Evolutionary conservation across 2,888 invertebrate species (phyloP).

Genomic region (Lathronympha strigana): DNA sequence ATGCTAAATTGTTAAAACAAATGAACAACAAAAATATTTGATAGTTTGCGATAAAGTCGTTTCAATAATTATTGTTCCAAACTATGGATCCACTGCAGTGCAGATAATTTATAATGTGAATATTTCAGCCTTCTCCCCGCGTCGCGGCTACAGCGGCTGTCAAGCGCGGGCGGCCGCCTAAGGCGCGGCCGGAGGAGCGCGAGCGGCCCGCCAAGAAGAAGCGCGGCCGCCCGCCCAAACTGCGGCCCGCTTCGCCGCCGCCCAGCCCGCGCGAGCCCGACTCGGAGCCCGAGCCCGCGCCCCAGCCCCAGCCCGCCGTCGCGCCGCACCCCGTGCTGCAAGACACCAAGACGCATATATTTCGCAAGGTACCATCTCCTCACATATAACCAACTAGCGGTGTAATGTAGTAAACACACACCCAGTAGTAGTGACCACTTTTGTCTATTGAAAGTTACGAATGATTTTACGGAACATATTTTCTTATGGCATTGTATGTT

Average conservation of each 20-base stretch:
- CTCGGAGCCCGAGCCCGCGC: conserved; percentile 56
- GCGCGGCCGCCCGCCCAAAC: conserved; percentile 74
- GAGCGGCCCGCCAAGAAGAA: conserved; percentile 73
- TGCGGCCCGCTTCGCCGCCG: conserved; percentile 51
- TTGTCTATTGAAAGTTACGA: too few species aligned
- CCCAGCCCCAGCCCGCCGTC: conserved; percentile 60
- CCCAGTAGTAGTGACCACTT: too few species aligned
- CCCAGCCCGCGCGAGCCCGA: conserved; percentile 41
- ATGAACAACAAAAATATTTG: too few species aligned
- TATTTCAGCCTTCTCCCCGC: conserved; percentile 60
- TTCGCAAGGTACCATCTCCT: conserved; percentile 76
- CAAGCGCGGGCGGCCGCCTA: conserved; percentile 83
- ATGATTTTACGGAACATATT: too few species aligned
- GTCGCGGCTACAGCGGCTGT: conserved; percentile 57
- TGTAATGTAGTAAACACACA: too few species aligned
- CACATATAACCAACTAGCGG: too few species aligned
- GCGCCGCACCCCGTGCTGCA: conserved; percentile 56
- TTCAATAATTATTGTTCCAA: too few species aligned
- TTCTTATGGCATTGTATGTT: too few species aligned
- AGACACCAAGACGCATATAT: conserved; percentile 75
- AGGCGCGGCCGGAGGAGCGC: conserved; percentile 66
- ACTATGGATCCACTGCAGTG: background rate
- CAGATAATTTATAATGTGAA: background rate
- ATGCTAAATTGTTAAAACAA: too few species aligned
- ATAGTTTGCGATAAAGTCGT: too few species aligned